Evolutionary conservation across 2,888 invertebrate species (phyloP).

Genomic region (Hydropsyche betteni): DNA sequence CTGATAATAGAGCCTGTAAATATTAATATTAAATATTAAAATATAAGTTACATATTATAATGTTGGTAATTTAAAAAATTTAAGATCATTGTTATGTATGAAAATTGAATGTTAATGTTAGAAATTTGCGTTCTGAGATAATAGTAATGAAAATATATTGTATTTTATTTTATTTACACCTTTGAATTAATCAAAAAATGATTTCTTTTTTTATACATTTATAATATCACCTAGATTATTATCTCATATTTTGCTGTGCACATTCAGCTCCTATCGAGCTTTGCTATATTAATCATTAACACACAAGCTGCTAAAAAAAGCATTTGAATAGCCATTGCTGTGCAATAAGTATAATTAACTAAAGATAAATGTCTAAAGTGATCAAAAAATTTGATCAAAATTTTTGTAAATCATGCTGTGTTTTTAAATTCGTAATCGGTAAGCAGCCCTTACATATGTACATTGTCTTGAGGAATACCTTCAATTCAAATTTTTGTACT

Average conservation of each 20-base stretch:
- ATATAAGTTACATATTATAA: not conserved
- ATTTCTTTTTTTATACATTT: constrained; percentile 9
- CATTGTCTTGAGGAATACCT: no score
- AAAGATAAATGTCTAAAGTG: no score
- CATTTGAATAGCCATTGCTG: constrained; percentile 17
- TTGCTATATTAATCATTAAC: not conserved
- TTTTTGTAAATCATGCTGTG: no score
- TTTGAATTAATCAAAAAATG: no score
- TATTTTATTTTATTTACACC: not conserved
- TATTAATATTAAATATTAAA: constrained; percentile 26
- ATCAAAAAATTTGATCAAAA: no score
- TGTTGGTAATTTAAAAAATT: no score
- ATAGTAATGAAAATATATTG: not conserved
- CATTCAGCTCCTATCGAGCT: constrained; percentile 18
- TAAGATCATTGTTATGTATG: not conserved
- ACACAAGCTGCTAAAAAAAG: constrained; percentile 26
- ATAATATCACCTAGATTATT: not conserved
- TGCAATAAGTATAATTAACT: constrained; percentile 6
- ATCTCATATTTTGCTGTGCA: constrained; percentile 21
- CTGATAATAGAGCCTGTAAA: constrained; percentile 74
- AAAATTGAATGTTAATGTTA: not conserved
- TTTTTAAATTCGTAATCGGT: no score
- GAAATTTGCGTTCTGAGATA: not conserved
- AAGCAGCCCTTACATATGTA: no score
- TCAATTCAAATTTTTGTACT: no score